These are phyloP conservation scores for Apostichopus parvimensis DNA, from an alignment of 35 echinoderm and acorn worm genomes.

Conservation along the genomic window DNA sequence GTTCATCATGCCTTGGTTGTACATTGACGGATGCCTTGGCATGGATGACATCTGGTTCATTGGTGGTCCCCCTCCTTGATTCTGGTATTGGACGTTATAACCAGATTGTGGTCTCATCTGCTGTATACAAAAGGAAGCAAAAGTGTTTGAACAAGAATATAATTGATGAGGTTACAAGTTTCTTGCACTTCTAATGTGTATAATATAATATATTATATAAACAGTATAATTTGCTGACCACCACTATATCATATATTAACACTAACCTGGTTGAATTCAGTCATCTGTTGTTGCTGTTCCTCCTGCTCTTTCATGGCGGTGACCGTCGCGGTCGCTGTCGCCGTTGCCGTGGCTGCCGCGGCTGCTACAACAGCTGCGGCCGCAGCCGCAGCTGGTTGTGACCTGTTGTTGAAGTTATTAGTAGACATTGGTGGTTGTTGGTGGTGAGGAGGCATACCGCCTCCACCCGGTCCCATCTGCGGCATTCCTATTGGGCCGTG, in stretches of 20 bases:
- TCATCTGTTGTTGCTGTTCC: slow-evolving; percentile 92
- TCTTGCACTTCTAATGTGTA: too few relatives aligned
- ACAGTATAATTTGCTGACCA: too few relatives aligned
- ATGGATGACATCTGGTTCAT: slow-evolving; percentile 73
- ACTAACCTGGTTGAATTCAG: slow-evolving; percentile 88
- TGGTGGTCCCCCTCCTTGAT: slow-evolving; percentile 55
- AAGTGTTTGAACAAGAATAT: background rate
- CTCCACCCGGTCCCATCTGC: slow-evolving; percentile 70
- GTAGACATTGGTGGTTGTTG: slow-evolving; percentile 54
- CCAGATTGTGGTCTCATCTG: slow-evolving; percentile 88
- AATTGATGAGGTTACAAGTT: too few relatives aligned
- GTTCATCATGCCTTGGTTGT: slow-evolving; percentile 67
- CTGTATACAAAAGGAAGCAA: slow-evolving; percentile 13
- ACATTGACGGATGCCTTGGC: slow-evolving; percentile 78
- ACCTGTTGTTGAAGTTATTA: slow-evolving; percentile 14
- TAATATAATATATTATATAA: too few relatives aligned
- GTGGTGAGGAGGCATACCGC: slow-evolving; percentile 56
- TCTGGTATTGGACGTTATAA: slow-evolving; percentile 74
- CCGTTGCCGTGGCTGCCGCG: slow-evolving; percentile 87
- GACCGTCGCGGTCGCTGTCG: slow-evolving; percentile 84
- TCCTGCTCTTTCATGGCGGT: slow-evolving; percentile 85
- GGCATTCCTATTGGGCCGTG: slow-evolving; percentile 54
- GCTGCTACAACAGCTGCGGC: slow-evolving; percentile 95
- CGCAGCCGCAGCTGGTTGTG: slow-evolving; percentile 90
- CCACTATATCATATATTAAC: too few relatives aligned